These are phyloP conservation scores for Rhinolophus sinicus DNA, from an alignment of 2,113 vertebrate genomes.

Conservation along the genomic window DNA sequence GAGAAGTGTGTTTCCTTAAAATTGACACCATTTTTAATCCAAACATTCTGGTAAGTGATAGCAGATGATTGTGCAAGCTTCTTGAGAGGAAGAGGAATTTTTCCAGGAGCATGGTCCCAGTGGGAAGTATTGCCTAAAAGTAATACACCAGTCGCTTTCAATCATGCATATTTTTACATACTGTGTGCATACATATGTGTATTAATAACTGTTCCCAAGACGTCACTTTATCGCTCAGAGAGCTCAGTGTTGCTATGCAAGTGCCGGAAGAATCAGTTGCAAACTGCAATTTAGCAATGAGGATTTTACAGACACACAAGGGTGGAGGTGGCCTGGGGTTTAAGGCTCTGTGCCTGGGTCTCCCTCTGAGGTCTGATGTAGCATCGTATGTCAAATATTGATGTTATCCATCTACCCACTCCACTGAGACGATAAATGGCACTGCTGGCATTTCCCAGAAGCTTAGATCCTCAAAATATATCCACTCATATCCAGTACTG, in stretches of 20 bases:
- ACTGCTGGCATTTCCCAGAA: background rate
- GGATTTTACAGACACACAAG: background rate
- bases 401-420: background rate
- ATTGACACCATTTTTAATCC: conserved; percentile 84
- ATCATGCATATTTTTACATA: conserved; percentile 81
- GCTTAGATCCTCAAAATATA: background rate
- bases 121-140: conserved; percentile 85
- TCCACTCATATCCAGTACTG: background rate
- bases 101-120: conserved; percentile 82
- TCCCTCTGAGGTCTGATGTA: background rate
- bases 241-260: conserved; percentile 80
- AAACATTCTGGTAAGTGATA: conserved; percentile 86
- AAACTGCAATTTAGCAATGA: background rate
- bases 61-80: conserved; percentile 80
- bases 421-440: background rate
- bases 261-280: conserved; percentile 12
- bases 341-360: background rate
- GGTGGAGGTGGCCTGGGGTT: background rate
- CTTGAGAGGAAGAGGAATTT: conserved; percentile 80
- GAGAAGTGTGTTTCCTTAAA: conserved; percentile 86
- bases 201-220: conserved; percentile 84
- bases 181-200: conserved; percentile 73
- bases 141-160: conserved; percentile 85
- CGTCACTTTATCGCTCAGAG: conserved; percentile 71
- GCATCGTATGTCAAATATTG: background rate